Evolutionary conservation across 2,888 invertebrate genomes (phyloP), one percentile per base, ranked within the genome.

Genomic region (Keiferia lycopersicella): DNA sequence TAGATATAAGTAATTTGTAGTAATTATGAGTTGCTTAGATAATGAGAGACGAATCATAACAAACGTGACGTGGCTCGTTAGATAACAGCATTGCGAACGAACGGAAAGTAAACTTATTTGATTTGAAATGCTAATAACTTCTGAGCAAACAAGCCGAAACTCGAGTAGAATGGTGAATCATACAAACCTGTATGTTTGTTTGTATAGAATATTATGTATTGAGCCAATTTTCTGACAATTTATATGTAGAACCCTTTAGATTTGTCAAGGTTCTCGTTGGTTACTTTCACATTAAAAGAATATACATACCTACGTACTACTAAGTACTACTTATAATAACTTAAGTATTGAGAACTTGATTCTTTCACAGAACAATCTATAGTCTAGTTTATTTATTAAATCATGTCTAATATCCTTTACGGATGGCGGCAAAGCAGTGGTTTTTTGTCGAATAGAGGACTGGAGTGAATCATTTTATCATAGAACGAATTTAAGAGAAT

Each of bases 161-260:
- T 53, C 53, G 39, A 62, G 53, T 62, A 39, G 53, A 53, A 58
- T 50, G 68, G 67, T 73, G 70, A 73, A 64, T 71, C 73, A 45
- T 45, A n/a, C n/a, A 4, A n/a, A 16, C 16, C 45, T 16, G 45
- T 45, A 45, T 45, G 16, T 45, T n/a, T n/a, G 8, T 45, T n/a
- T n/a, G 0, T n/a, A 6, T n/a, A 16, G 4, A 11, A 16, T 45
- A 3, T 4, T 45, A 41, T 41, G 41, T 3, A 41, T 34, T 34
- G 34, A 8, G 34, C 34, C 34, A 34, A 34, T 34, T 34, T 34
- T 34, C 34, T 34, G 34, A 10, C 8, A 7, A 34, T 34, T 34
- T 34, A 34, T 34, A 34, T 34, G 34, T 34, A 34, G 8, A 34
- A 34, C 10, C 6, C 34, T 34, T 34, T 8, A 34, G 1, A 34